Evolutionary conservation across 1,140 invertebrate species (phyloP), one percentile per base, ranked within the genome.

Genomic region (Habropoda laboriosa): DNA sequence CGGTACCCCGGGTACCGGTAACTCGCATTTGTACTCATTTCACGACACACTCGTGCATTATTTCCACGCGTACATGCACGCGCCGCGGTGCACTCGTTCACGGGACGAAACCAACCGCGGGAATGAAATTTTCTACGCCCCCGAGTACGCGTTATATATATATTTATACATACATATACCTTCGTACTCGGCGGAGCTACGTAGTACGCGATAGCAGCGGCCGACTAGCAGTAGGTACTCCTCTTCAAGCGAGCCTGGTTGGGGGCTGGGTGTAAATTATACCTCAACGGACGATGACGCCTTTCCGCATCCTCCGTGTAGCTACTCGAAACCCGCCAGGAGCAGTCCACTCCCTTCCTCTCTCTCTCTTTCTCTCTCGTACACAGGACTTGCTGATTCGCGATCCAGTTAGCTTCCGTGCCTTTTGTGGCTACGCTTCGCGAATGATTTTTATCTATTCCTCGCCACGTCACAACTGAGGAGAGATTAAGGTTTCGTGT

Each of bases 91-190:
- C 80, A 77, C 73, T 71, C 80, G 79, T 80, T 82, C 77, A 60
- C 71, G 84, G 82, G 72, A 83, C 79, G 80, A 86, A 87, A 79
- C 86, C 86, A 86, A 88, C 87, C 82, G 83, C 85, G 88, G 80
- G 86, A 90, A 90, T 90, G 89, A 88, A 88, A 91, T 89, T 91
- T 89, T 88, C 87, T 76, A 83, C 80, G 86, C 75, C 75, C 68
- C 68, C 72, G 70, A 64, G 76, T 85, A 53, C 75, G 38, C 53
- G 63, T 68, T 67, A 75, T 51, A 55, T 18, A 58, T 63, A 53
- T 38, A 38, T 21, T 30, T n/a, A n/a, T n/a, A n/a, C n/a, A n/a
- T n/a, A n/a, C n/a, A n/a, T n/a, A 21, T 49, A 45, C 27, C 57
- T 30, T 24, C 55, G 42, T 71, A 76, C 63, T n/a, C 51, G 10